These are phyloP conservation scores for silkworm (Bombyx mori) DNA, from an alignment of 1,140 invertebrate species.

Conservation along the genomic window ASM3026992v2 NC_085129.1:10882501-10883000, in stretches of 20 bases:
- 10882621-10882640: neutral
- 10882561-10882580: conserved; percentile 20
- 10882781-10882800: too few relatives aligned
- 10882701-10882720: conserved; percentile 31
- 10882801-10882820: conserved; percentile 21
- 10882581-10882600: conserved; percentile 9
- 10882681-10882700: conserved; percentile 40
- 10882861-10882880: conserved; percentile 30
- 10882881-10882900: conserved; percentile 52
- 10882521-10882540: conserved; percentile 2
- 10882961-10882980: conserved; percentile 42
- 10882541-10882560: conserved; percentile 16
- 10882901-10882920: conserved; percentile 54
- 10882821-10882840: conserved; percentile 18
- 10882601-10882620: conserved; percentile 1
- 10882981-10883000: too few relatives aligned
- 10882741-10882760: conserved; percentile 28
- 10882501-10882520: too few relatives aligned
- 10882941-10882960: conserved; percentile 44
- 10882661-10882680: conserved; percentile 12
- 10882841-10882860: conserved; percentile 19
- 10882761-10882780: neutral
- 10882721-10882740: conserved; percentile 32
- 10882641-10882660: neutral
- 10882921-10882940: conserved; percentile 49